phyloP scores from a whole-genome alignment of 1,140 invertebrate species.

The Caenorhabditis briggsae region DNA sequence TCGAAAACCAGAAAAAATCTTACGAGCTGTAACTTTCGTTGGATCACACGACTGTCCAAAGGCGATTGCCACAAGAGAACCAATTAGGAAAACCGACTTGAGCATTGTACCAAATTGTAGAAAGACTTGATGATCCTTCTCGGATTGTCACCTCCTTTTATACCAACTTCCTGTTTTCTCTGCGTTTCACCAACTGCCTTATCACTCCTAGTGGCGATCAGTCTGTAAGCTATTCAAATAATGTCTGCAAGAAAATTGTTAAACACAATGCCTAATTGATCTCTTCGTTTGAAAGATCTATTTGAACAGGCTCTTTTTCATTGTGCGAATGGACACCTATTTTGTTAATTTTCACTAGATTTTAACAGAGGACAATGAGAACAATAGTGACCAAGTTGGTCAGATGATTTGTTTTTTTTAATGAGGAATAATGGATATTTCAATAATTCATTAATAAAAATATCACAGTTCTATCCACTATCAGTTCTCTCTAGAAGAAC shows the following conservation, averaged over 20 bases:
- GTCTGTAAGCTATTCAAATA: not conserved
- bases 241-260: not conserved
- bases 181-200: not conserved
- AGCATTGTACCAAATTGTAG: not conserved
- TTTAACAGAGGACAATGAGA: no score
- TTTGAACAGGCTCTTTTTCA: constrained; percentile 17
- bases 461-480: no score
- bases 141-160: constrained; percentile 17
- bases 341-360: not conserved
- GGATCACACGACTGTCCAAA: not conserved
- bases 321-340: not conserved
- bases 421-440: no score
- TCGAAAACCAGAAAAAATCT: not conserved
- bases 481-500: no score
- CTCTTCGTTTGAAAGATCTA: not conserved
- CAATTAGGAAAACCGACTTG: not conserved
- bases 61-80: not conserved
- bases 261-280: not conserved
- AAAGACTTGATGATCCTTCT: constrained; percentile 26
- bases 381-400: no score
- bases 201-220: not conserved
- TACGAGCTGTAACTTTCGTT: not conserved
- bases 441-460: no score
- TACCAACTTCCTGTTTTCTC: not conserved
- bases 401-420: no score